A percentile compares a stretch with the other conserved stretches of the same genome.
phyloP scores from a whole-genome alignment of 2,888 invertebrate genomes.

The Tillus elongatus region DNA sequence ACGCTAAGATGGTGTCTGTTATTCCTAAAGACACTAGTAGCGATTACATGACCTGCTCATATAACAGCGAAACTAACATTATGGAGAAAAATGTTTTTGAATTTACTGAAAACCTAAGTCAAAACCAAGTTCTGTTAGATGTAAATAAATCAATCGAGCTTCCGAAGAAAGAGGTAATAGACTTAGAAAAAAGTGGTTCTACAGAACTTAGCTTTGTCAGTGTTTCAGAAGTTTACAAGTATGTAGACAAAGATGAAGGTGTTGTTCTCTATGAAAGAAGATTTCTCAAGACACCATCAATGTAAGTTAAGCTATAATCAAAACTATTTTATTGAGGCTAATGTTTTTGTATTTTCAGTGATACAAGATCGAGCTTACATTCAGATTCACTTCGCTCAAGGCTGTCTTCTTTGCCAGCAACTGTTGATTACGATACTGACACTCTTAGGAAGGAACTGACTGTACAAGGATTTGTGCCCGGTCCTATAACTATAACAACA shows the following conservation, averaged over 20 bases:
- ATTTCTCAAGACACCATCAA: constrained; percentile 45
- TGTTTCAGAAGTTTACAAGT: constrained; percentile 65
- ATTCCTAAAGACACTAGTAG: constrained; percentile 25
- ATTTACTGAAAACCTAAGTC: constrained; percentile 22
- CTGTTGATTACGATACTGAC: constrained; percentile 58
- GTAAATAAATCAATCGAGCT: constrained; percentile 8
- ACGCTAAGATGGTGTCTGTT: not conserved
- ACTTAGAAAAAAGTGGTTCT: too few species aligned
- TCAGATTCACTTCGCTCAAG: constrained; percentile 27
- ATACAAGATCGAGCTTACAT: constrained; percentile 25
- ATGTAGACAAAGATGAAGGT: constrained; percentile 62
- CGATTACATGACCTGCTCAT: constrained; percentile 35
- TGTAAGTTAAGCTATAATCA: constrained; percentile 42
- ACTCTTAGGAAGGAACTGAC: constrained; percentile 56
- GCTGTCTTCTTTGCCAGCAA: constrained; percentile 46
- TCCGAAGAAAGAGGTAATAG: constrained; percentile 16
- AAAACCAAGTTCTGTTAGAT: constrained; percentile 14
- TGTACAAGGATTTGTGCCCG: constrained; percentile 59
- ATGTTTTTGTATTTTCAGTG: constrained; percentile 20
- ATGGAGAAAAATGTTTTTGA: constrained; percentile 32
- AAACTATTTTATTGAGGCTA: too few species aligned
- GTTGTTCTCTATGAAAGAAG: constrained; percentile 61
- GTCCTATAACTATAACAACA: constrained; percentile 72
- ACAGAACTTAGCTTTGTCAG: constrained; percentile 43
- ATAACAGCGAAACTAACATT: constrained; percentile 23